Evolutionary conservation across 2,888 invertebrate species (phyloP), one percentile per base, ranked within the genome.

Genomic region (Pyrrhia umbra): DNA sequence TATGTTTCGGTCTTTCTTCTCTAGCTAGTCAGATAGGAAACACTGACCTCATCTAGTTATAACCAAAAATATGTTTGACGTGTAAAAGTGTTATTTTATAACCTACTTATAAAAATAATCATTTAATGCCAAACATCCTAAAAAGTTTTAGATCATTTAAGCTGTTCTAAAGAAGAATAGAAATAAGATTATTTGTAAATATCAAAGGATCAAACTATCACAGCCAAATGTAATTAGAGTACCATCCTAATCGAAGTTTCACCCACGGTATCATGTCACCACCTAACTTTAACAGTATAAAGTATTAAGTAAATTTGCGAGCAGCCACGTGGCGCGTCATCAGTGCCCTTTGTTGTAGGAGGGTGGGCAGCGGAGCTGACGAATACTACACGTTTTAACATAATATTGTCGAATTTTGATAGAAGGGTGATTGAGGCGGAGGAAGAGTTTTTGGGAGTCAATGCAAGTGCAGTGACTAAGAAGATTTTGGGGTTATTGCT

Each of bases 321-420:
- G 52, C 39, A 40, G 85, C 60, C 90, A 88, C 90, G 90, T 87
- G 90, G 40, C 88, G 45, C 75, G 74, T 88, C 85, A 89, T 90
- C 87, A 90, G 79, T n/a, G 63, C 75, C 88, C 79, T 87, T 91
- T 91, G 90, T 90, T 68, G 43, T 68, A 37, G 43, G 34, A 23
- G 65, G 77, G 77, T 68, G 78, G 27, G 73, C 65, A 77, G 43
- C 30, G 76, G 50, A 2, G 52, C 37, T 54, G 50, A 42, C 34
- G 77, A 75, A 61, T 75, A 61, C 47, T 70, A 58, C 57, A 76
- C 54, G 71, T 55, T 71, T 76, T 71, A 72, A 42, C 77, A 76
- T 72, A 72, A 72, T 71, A 40, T 58, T 75, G 56, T 13, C 1
- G 10, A 10, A 57, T 10, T 13, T 46, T 47, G 6, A 23, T 15